phyloP scores from a whole-genome alignment of 2,888 invertebrate genomes.

The Metalampra italica region DNA sequence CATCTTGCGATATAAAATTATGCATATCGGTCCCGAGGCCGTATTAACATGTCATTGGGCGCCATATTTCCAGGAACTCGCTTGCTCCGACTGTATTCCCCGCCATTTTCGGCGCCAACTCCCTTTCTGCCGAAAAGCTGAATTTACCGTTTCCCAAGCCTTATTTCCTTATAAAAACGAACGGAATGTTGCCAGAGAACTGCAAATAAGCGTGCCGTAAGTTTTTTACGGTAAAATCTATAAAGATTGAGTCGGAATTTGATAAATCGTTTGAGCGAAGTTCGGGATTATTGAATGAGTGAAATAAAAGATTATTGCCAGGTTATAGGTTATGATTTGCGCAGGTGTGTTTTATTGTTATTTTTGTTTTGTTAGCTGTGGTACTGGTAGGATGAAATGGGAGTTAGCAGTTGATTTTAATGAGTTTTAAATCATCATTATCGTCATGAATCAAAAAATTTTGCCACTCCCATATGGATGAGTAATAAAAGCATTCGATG shows the following conservation, averaged over 20 bases:
- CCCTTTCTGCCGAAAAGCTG: background rate
- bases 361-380: slow-evolving; percentile 35
- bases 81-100: slow-evolving; percentile 21
- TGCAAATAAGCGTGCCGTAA: slow-evolving; percentile 31
- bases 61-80: slow-evolving; percentile 61
- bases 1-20: slow-evolving; percentile 57
- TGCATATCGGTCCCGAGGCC: slow-evolving; percentile 61
- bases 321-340: slow-evolving; percentile 20
- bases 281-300: slow-evolving; percentile 54
- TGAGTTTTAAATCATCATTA: too few species aligned
- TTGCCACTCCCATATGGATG: too few species aligned
- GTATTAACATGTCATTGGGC: slow-evolving; percentile 74
- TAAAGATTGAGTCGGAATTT: slow-evolving; percentile 46
- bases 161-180: slow-evolving; percentile 17
- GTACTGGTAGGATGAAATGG: background rate
- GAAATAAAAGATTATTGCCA: slow-evolving; percentile 32
- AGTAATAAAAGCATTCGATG: too few species aligned
- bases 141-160: slow-evolving; percentile 16
- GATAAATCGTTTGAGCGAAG: slow-evolving; percentile 57
- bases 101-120: slow-evolving; percentile 11
- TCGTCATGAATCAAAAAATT: too few species aligned
- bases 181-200: background rate
- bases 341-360: slow-evolving; percentile 40
- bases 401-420: background rate
- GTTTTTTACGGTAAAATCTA: slow-evolving; percentile 47